These are phyloP conservation scores for Ceratosolen solmsi DNA, from an alignment of 1,140 invertebrate species.

Conservation along the genomic window DNA sequence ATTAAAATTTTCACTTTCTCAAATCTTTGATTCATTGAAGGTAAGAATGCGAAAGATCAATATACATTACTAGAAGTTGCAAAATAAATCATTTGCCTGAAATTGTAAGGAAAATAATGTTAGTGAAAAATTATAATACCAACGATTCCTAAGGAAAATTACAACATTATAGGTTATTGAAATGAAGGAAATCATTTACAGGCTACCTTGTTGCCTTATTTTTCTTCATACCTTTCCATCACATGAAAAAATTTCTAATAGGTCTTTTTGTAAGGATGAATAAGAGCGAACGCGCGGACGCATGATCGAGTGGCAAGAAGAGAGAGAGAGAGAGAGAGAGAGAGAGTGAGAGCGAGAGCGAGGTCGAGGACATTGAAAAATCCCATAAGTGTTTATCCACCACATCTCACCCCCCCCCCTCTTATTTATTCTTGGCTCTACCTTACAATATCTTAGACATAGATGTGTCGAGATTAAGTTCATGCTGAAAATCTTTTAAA, in stretches of 20 bases:
- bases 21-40: not conserved
- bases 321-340: not conserved
- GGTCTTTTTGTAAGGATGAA: not conserved
- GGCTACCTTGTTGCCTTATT: not conserved
- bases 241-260: constrained; percentile 25
- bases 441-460: not conserved
- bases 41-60: not conserved
- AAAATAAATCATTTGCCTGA: not conserved
- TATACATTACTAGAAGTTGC: not conserved
- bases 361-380: too few relatives aligned
- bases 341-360: not conserved
- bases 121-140: not conserved
- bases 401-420: not conserved
- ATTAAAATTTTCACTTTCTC: not conserved
- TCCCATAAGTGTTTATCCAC: not conserved
- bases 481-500: constrained; percentile 58
- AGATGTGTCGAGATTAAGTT: constrained; percentile 29
- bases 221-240: not conserved
- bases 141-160: not conserved
- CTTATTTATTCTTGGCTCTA: constrained; percentile 28
- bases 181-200: constrained; percentile 29
- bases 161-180: not conserved
- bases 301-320: too few relatives aligned
- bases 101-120: not conserved
- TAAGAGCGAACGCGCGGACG: not conserved